phyloP scores from a whole-genome alignment of 1,140 invertebrate species.

The Hestina assimilis region DNA sequence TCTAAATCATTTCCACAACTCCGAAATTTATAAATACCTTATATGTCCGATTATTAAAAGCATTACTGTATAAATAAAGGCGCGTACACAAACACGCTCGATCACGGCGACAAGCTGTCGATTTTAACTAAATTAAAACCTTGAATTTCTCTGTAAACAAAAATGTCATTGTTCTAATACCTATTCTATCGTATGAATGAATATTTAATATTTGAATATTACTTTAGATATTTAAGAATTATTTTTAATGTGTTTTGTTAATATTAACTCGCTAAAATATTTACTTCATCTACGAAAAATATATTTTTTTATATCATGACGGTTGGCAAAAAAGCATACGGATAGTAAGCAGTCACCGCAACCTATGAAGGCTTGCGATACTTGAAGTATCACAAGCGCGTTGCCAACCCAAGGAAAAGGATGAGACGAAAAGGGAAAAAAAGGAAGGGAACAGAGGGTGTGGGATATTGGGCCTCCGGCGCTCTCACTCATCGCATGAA shows the following conservation, averaged over 20 bases:
- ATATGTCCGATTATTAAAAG: not conserved
- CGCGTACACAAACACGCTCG: slow-evolving; percentile 12
- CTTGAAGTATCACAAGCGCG: no score
- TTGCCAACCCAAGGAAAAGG: no score
- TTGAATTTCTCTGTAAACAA: slow-evolving; percentile 3
- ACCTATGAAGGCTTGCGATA: no score
- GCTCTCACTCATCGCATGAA: no score
- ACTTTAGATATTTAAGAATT: not conserved
- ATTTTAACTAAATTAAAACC: slow-evolving; percentile 18
- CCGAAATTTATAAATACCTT: no score
- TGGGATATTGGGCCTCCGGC: no score
- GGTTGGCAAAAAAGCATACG: no score
- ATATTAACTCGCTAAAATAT: not conserved
- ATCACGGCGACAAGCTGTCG: slow-evolving; percentile 1
- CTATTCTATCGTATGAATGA: not conserved
- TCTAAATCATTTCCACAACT: no score
- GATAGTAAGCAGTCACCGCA: no score
- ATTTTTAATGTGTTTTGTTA: not conserved
- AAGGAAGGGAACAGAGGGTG: no score
- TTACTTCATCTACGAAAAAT: not conserved
- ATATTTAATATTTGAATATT: not conserved
- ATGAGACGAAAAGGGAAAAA: no score
- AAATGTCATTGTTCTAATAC: slow-evolving; percentile 4
- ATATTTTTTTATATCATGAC: no score
- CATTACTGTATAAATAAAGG: slow-evolving; percentile 9